Percentiles rank a stretch among this genome's conserved stretches.
phyloP scores from a whole-genome alignment of 1,140 invertebrate species.

The Ladona fulva region DNA sequence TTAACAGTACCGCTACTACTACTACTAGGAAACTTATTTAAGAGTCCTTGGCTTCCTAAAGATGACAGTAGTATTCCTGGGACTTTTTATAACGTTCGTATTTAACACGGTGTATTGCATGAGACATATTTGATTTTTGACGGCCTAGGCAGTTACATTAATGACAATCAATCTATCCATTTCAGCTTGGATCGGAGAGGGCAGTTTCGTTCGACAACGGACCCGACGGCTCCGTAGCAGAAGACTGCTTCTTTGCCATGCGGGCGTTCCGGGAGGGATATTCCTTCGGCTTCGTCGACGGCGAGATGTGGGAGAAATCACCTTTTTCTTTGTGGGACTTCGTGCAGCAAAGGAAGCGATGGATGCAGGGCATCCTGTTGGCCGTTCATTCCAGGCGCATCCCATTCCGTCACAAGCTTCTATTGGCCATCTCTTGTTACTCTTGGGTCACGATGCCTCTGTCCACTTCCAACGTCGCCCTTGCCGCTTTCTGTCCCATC shows the following conservation, averaged over 20 bases:
- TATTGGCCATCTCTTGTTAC: slow-evolving; percentile 83
- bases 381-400: slow-evolving; percentile 86
- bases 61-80: too few relatives aligned
- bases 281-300: slow-evolving; percentile 87
- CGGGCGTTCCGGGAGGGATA: slow-evolving; percentile 77
- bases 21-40: too few relatives aligned
- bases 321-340: slow-evolving; percentile 93
- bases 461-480: slow-evolving; percentile 77
- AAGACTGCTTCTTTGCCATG: slow-evolving; percentile 96
- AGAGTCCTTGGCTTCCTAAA: too few relatives aligned
- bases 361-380: slow-evolving; percentile 92
- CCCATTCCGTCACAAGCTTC: slow-evolving; percentile 69
- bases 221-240: slow-evolving; percentile 89
- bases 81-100: too few relatives aligned
- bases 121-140: too few relatives aligned
- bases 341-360: slow-evolving; percentile 89
- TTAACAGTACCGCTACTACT: too few relatives aligned
- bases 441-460: slow-evolving; percentile 93
- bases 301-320: slow-evolving; percentile 97
- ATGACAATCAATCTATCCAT: slow-evolving; percentile 21
- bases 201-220: slow-evolving; percentile 93
- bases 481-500: slow-evolving; percentile 77
- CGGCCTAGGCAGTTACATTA: too few relatives aligned
- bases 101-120: too few relatives aligned
- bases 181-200: slow-evolving; percentile 76